Evolutionary conservation across 92 coral and sea anemone genomes (phyloP).

Genomic region (Diadumene lineata): DNA sequence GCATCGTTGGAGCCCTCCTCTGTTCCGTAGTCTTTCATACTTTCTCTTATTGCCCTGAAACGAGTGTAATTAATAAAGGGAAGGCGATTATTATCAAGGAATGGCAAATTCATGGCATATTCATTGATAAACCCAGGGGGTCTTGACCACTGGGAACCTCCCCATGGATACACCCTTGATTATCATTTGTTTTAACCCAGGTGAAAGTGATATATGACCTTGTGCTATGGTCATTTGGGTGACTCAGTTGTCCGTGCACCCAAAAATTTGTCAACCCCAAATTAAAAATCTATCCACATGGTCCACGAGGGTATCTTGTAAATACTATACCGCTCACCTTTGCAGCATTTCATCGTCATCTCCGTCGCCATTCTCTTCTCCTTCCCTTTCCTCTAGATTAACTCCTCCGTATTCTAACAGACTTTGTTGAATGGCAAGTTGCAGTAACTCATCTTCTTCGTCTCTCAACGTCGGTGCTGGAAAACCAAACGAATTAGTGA

Average conservation of each 20-base stretch:
- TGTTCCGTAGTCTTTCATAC: slow-evolving; percentile 54
- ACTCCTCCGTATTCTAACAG: slow-evolving; percentile 70
- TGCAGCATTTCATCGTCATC: slow-evolving; percentile 76
- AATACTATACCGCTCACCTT: slow-evolving; percentile 50
- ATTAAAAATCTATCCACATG: background rate
- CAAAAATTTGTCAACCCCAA: background rate
- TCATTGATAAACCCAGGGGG: too few relatives aligned
- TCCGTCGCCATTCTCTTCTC: slow-evolving; percentile 35
- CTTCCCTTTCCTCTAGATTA: slow-evolving; percentile 41
- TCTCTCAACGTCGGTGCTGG: slow-evolving; percentile 63
- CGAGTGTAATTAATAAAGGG: background rate
- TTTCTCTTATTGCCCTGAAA: slow-evolving; percentile 88
- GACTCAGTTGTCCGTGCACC: too few relatives aligned
- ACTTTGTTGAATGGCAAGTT: slow-evolving; percentile 95
- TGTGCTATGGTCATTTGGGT: too few relatives aligned
- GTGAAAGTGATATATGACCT: too few relatives aligned
- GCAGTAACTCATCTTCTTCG: slow-evolving; percentile 92
- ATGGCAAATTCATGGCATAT: too few relatives aligned
- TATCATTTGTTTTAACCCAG: too few relatives aligned
- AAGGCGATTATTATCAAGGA: too few relatives aligned
- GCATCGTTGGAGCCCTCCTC: slow-evolving; percentile 35
- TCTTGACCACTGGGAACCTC: too few relatives aligned
- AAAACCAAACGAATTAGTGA: background rate
- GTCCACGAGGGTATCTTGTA: too few relatives aligned
- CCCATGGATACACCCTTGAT: too few relatives aligned